These are phyloP conservation scores for Leptocoma aspasia DNA, from an alignment of 2,113 vertebrate genomes.

Conservation along the genomic window DNA sequence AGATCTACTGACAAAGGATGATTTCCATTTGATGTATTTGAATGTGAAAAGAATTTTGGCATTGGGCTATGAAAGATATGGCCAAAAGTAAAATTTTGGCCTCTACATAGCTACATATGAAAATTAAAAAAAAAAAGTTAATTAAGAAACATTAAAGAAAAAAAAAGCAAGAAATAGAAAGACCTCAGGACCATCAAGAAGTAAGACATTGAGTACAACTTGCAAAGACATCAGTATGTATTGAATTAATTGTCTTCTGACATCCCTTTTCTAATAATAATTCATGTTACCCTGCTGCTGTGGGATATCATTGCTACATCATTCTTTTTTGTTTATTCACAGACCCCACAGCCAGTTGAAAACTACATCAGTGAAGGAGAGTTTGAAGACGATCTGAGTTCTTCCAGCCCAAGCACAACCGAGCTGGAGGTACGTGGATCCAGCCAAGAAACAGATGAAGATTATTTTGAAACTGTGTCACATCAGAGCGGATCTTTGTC, in stretches of 20 bases:
- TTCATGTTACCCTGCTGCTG: background rate
- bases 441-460: constrained; percentile 68
- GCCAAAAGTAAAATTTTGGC: background rate
- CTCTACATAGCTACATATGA: background rate
- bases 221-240: background rate
- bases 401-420: background rate
- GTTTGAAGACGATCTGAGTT: constrained; percentile 61
- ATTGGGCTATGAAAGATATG: background rate
- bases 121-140: background rate
- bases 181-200: background rate
- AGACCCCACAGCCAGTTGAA: constrained; percentile 76
- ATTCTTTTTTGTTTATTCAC: constrained; percentile 36
- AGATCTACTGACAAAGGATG: background rate
- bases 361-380: constrained; percentile 65
- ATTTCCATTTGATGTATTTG: background rate
- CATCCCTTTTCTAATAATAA: background rate
- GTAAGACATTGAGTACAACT: background rate
- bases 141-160: background rate
- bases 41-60: background rate
- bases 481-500: constrained; percentile 75
- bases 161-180: background rate
- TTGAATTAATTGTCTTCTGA: background rate
- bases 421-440: constrained; percentile 65
- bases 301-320: background rate
- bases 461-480: constrained; percentile 73